Evolutionary conservation across 2,888 invertebrate genomes (phyloP).

Genomic region (Crocallis elinguaria): DNA sequence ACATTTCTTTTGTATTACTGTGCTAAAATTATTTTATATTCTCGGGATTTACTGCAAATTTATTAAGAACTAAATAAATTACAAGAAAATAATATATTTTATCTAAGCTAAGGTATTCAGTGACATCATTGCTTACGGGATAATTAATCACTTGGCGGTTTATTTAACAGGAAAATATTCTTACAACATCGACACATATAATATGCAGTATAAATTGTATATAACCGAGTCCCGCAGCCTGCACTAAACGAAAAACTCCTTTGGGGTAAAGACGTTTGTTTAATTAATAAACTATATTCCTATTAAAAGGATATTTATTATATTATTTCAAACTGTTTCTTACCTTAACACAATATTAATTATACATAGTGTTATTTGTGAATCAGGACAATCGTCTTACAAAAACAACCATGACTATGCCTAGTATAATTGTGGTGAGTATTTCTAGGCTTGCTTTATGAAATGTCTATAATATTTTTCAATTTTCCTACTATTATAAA

Average conservation of each 20-base stretch:
- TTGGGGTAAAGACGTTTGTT: neutral
- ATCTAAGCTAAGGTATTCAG: no score
- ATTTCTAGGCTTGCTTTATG: neutral
- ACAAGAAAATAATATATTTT: no score
- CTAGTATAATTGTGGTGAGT: neutral
- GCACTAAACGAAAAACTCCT: neutral
- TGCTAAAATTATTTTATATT: no score
- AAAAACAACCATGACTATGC: neutral
- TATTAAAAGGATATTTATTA: neutral
- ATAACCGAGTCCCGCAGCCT: neutral
- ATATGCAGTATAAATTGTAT: neutral
- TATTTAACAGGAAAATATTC: neutral
- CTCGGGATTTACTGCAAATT: no score
- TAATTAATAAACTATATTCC: neutral
- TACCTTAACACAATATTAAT: neutral
- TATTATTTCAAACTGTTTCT: neutral
- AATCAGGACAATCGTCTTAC: neutral
- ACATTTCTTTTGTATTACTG: no score
- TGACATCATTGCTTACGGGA: no score
- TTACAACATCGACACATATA: no score
- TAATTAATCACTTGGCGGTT: neutral
- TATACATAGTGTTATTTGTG: neutral
- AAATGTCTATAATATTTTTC: neutral
- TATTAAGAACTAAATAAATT: no score
- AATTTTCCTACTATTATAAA: no score